phyloP scores from a whole-genome alignment of 2,888 invertebrate species.

The Coronaproctus castanopsis region DNA sequence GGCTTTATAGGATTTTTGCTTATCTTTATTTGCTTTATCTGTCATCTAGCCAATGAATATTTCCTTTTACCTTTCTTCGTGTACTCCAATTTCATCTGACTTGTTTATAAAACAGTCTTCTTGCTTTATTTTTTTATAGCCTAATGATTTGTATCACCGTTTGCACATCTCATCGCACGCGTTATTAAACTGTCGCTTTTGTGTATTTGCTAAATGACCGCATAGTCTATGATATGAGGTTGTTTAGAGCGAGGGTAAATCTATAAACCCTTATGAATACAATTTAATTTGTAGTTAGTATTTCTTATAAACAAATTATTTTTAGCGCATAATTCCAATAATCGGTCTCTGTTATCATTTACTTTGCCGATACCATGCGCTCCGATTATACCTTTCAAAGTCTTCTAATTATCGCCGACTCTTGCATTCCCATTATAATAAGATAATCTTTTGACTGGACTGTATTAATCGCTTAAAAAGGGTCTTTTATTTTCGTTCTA shows the following conservation, averaged over 20 bases:
- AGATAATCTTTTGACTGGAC: background rate
- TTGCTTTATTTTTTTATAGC: background rate
- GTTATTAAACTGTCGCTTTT: background rate
- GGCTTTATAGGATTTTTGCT: background rate
- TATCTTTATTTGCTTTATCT: background rate
- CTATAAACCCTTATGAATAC: background rate
- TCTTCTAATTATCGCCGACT: background rate
- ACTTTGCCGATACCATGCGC: background rate
- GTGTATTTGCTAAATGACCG: background rate
- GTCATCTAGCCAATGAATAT: background rate
- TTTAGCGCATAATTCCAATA: background rate
- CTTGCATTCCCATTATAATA: constrained; percentile 3
- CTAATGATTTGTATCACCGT: background rate
- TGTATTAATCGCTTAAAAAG: background rate
- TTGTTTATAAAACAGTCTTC: background rate
- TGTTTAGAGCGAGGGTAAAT: background rate
- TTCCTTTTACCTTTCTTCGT: background rate
- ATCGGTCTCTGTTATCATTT: background rate
- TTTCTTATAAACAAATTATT: background rate
- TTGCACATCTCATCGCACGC: background rate
- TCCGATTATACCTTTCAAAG: constrained; percentile 1
- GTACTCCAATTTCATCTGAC: background rate
- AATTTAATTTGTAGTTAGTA: background rate
- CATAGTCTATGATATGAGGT: background rate
- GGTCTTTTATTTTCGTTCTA: background rate